A percentile compares a stretch with the other conserved stretches of the same genome.
These are phyloP conservation scores for Amphibalanus amphitrite DNA, from an alignment of 1,140 invertebrate genomes.

Conservation along the genomic window DNA sequence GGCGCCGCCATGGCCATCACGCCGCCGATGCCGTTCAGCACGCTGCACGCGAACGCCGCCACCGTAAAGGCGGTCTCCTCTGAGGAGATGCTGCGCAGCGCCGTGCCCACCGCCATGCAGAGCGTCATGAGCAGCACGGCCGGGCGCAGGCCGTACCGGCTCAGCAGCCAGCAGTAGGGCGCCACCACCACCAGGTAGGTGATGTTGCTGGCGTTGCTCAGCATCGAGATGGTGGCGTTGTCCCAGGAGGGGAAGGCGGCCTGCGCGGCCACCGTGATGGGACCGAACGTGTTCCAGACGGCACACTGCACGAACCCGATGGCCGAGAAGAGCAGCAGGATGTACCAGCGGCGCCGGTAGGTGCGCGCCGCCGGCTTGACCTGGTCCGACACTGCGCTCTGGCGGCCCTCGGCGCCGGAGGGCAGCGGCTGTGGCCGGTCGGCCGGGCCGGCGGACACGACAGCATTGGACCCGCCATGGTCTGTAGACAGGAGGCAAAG, in stretches of 20 bases:
- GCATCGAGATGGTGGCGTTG: constrained; percentile 28
- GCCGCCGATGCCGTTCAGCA: constrained; percentile 25
- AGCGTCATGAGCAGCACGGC: constrained; percentile 18
- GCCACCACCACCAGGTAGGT: constrained; percentile 28
- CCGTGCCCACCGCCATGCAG: constrained; percentile 18
- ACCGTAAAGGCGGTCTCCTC: constrained; percentile 13
- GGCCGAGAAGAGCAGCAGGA: constrained; percentile 14
- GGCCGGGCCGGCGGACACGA: no score
- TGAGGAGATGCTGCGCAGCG: constrained; percentile 20
- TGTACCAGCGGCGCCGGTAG: constrained; percentile 15
- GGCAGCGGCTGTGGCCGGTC: no score
- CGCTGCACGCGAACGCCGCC: constrained; percentile 13
- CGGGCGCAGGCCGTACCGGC: constrained; percentile 21
- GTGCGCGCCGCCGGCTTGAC: no score
- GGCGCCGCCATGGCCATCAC: constrained; percentile 23
- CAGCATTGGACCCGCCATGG: no score
- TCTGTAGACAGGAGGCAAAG: no score
- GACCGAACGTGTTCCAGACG: constrained; percentile 37
- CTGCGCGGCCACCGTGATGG: constrained; percentile 29
- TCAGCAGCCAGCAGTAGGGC: constrained; percentile 28
- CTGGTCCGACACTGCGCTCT: no score
- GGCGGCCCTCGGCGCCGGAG: no score
- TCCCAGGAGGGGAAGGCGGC: constrained; percentile 31
- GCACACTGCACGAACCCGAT: constrained; percentile 14
- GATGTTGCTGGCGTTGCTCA: constrained; percentile 35